Evolutionary conservation across 2,888 invertebrate species (phyloP).

Genomic region (Lithosia quadra): DNA sequence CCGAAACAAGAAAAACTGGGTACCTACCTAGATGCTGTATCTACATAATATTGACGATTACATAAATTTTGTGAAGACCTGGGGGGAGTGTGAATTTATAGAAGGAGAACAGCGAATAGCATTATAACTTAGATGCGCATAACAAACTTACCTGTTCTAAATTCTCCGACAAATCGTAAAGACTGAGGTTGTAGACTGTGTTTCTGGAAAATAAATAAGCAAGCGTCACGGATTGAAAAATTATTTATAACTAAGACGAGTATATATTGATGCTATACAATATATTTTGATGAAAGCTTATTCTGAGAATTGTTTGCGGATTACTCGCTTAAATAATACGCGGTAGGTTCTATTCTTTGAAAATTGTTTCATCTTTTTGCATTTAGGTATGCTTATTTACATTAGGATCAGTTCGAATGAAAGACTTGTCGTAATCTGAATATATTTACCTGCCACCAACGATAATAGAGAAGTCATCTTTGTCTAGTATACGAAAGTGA

Average conservation of each 20-base stretch:
- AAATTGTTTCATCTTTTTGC: slow-evolving; percentile 22
- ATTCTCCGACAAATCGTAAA: slow-evolving; percentile 93
- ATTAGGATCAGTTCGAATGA: slow-evolving; percentile 13
- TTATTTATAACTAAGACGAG: neutral
- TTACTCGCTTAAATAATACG: slow-evolving; percentile 32
- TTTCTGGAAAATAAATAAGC: slow-evolving; percentile 89
- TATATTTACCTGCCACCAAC: slow-evolving; percentile 94
- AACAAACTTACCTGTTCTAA: slow-evolving; percentile 88
- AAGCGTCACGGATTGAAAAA: neutral
- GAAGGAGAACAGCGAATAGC: neutral
- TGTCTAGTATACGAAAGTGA: slow-evolving; percentile 96
- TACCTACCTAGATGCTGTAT: too few relatives aligned
- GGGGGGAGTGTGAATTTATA: neutral
- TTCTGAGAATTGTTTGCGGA: slow-evolving; percentile 26
- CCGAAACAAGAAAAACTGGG: too few relatives aligned
- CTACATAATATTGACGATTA: neutral
- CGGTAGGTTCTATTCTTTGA: slow-evolving; percentile 27
- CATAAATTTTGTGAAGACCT: neutral
- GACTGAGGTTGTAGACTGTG: slow-evolving; percentile 95
- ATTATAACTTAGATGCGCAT: neutral
- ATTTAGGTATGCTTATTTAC: neutral
- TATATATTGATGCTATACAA: neutral
- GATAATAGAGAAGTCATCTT: slow-evolving; percentile 94
- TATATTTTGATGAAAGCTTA: slow-evolving; percentile 13
- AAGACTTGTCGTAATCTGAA: slow-evolving; percentile 19